Evolutionary conservation across 1,140 invertebrate genomes (phyloP).

Genomic region (Aplysia californica): DNA sequence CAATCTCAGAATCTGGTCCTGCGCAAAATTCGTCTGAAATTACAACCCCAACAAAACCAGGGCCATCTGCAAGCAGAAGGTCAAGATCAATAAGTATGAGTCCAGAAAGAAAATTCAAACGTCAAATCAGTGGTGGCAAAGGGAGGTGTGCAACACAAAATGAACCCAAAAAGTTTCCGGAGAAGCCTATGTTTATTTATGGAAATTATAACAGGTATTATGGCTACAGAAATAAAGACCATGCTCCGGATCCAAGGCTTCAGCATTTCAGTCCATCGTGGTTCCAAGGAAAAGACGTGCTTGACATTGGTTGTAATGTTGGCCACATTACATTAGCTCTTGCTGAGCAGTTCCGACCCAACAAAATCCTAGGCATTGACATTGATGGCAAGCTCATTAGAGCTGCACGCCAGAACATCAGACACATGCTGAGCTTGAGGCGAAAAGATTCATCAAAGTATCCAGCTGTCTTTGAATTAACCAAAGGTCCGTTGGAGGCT

Average conservation of each 20-base stretch:
- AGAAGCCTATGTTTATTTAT: slow-evolving; percentile 78
- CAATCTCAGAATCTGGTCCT: not conserved
- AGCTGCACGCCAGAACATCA: slow-evolving; percentile 83
- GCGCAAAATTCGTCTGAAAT: too few relatives aligned
- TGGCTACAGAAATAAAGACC: slow-evolving; percentile 88
- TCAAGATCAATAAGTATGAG: slow-evolving; percentile 27
- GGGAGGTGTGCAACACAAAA: slow-evolving; percentile 4
- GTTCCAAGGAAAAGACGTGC: slow-evolving; percentile 89
- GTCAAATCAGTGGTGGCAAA: slow-evolving; percentile 36
- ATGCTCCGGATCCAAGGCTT: slow-evolving; percentile 84
- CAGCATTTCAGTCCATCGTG: slow-evolving; percentile 85
- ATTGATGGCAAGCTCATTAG: slow-evolving; percentile 91
- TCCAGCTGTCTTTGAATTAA: slow-evolving; percentile 86
- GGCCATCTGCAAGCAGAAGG: not conserved
- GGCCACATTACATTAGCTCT: slow-evolving; percentile 89
- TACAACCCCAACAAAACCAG: not conserved
- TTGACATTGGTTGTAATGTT: slow-evolving; percentile 98
- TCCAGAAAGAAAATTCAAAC: slow-evolving; percentile 35
- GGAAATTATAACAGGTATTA: slow-evolving; percentile 98
- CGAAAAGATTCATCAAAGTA: slow-evolving; percentile 59
- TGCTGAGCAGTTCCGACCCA: slow-evolving; percentile 85
- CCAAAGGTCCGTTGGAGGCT: slow-evolving; percentile 82
- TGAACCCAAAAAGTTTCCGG: slow-evolving; percentile 23
- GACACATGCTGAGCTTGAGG: slow-evolving; percentile 77
- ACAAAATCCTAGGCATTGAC: slow-evolving; percentile 91